Percentiles rank a stretch among this genome's conserved stretches.
These are phyloP conservation scores for Clupea harengus DNA, from an alignment of 2,113 vertebrate genomes.

Conservation along the genomic window DNA sequence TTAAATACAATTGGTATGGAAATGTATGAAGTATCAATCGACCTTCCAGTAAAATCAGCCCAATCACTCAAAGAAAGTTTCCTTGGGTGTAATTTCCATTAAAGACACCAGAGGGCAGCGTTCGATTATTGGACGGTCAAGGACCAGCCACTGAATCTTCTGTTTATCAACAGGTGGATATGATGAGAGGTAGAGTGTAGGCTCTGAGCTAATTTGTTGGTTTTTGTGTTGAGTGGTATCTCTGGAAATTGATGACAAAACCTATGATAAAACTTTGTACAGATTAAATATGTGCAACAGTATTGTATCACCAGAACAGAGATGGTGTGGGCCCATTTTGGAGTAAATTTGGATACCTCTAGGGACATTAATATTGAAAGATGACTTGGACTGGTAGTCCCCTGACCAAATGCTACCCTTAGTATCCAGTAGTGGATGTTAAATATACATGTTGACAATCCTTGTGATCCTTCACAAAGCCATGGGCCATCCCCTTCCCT, in stretches of 20 bases:
- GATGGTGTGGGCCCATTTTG: neutral
- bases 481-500: slow-evolving; percentile 42
- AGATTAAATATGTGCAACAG: neutral
- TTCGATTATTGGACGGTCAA: neutral
- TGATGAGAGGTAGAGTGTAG: neutral
- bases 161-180: neutral
- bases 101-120: neutral
- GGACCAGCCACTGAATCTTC: too few relatives aligned
- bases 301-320: neutral
- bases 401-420: slow-evolving; percentile 48
- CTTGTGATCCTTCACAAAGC: slow-evolving; percentile 45
- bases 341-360: neutral
- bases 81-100: neutral
- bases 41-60: too few relatives aligned
- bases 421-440: slow-evolving; percentile 47
- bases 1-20: neutral
- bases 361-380: too few relatives aligned
- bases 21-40: neutral
- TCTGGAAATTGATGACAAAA: neutral
- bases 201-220: neutral
- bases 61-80: neutral
- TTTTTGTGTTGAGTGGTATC: neutral
- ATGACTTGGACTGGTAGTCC: neutral
- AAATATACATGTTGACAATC: slow-evolving; percentile 58
- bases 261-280: neutral